Conservation (phyloP, 2,888 invertebrate species). For the Ophioninae sp. region DNA sequence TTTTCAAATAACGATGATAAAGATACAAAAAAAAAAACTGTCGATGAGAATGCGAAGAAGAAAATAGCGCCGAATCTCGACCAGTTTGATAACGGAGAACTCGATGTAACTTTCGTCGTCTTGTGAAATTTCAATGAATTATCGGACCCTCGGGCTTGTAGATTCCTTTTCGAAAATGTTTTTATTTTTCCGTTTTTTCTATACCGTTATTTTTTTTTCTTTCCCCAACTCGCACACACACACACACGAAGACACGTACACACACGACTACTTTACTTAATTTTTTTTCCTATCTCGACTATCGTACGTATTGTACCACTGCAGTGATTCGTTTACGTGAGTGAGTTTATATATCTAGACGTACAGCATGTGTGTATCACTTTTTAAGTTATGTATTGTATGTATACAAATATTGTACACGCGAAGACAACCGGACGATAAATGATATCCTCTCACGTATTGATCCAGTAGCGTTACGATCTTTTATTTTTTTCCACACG, state of each 20-base stretch:
- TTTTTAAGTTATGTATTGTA: constrained; percentile 43
- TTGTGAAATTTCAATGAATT: constrained; percentile 5
- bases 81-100: background rate
- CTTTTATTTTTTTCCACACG: background rate
- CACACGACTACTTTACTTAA: constrained; percentile 36
- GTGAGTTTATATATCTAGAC: constrained; percentile 59
- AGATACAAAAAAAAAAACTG: constrained; percentile 2
- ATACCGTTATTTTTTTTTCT: constrained; percentile 50
- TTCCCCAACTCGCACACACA: constrained; percentile 58
- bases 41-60: background rate
- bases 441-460: background rate
- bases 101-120: constrained; percentile 1
- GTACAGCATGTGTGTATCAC: constrained; percentile 64
- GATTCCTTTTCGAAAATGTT: background rate
- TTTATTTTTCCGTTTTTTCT: constrained; percentile 48
- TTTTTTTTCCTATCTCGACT: constrained; percentile 54
- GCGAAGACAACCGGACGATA: constrained; percentile 26
- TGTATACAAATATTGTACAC: constrained; percentile 42
- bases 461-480: background rate
- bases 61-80: background rate
- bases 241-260: no score
- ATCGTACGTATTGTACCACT: constrained; percentile 62
- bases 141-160: constrained; percentile 14
- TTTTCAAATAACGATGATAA: constrained; percentile 13
- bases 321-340: constrained; percentile 57